Evolutionary conservation across 2,797 vertebrate species (phyloP).

Genomic region (Hydrophis major): DNA sequence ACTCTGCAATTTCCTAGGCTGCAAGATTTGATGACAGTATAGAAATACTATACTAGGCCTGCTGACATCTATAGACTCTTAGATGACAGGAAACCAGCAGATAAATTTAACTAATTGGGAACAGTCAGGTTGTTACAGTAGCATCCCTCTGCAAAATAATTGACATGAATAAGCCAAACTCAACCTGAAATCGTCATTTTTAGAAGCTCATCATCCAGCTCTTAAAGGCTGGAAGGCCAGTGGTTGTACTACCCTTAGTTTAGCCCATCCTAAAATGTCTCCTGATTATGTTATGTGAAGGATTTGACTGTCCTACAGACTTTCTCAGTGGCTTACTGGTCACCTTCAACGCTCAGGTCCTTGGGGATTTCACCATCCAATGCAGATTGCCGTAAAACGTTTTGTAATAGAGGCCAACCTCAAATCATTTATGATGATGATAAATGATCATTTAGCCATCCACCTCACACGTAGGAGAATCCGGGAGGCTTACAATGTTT

Average conservation of each 20-base stretch:
- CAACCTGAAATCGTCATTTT: not conserved
- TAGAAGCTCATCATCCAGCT: not conserved
- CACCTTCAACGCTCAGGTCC: not conserved
- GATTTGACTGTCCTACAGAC: not conserved
- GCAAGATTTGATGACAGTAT: not conserved
- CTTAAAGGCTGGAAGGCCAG: not conserved
- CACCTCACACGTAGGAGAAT: not conserved
- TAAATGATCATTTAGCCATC: not conserved
- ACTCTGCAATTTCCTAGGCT: not conserved
- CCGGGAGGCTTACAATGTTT: not conserved
- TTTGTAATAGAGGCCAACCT: not conserved
- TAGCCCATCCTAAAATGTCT: not conserved
- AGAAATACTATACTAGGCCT: too few species aligned
- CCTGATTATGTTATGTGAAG: not conserved
- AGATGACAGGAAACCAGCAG: not conserved
- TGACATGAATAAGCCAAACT: not conserved
- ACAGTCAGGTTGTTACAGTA: not conserved
- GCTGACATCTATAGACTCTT: not conserved
- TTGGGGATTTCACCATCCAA: not conserved
- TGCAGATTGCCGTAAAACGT: not conserved
- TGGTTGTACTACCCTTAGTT: not conserved
- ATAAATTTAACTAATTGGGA: not conserved
- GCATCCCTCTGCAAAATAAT: not conserved
- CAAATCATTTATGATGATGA: not conserved
- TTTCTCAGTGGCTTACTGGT: not conserved